Evolutionary conservation across 2,797 vertebrate species (phyloP).

Genomic region (Scolopax bukidnonensis): DNA sequence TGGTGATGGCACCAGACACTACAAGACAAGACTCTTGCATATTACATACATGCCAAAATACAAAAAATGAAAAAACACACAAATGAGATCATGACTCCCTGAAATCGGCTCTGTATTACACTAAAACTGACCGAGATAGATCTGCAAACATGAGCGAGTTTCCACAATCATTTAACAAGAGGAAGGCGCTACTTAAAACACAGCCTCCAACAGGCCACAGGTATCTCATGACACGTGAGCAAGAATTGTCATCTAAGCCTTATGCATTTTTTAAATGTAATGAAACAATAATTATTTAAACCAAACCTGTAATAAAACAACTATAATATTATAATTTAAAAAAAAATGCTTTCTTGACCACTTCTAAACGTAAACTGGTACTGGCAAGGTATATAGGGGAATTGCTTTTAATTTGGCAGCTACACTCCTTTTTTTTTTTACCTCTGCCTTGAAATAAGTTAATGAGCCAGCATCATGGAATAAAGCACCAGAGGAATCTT

Average conservation of each 20-base stretch:
- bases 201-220: neutral
- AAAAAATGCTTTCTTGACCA: neutral
- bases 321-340: accelerated
- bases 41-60: neutral
- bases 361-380: neutral
- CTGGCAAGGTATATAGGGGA: neutral
- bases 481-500: neutral
- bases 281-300: neutral
- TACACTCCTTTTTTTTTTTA: neutral
- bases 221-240: neutral
- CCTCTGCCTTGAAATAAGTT: neutral
- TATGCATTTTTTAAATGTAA: neutral
- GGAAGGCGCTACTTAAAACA: neutral
- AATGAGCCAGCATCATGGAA: neutral
- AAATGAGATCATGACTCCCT: neutral
- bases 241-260: neutral
- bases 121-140: neutral
- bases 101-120: neutral
- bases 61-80: neutral
- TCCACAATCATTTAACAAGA: neutral
- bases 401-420: neutral
- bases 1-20: neutral
- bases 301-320: neutral
- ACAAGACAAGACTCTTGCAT: too few species aligned
- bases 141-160: neutral